Evolutionary conservation across 2,113 vertebrate genomes (phyloP), one percentile per base, ranked within the genome.

Genomic region (Mastomys coucha): DNA sequence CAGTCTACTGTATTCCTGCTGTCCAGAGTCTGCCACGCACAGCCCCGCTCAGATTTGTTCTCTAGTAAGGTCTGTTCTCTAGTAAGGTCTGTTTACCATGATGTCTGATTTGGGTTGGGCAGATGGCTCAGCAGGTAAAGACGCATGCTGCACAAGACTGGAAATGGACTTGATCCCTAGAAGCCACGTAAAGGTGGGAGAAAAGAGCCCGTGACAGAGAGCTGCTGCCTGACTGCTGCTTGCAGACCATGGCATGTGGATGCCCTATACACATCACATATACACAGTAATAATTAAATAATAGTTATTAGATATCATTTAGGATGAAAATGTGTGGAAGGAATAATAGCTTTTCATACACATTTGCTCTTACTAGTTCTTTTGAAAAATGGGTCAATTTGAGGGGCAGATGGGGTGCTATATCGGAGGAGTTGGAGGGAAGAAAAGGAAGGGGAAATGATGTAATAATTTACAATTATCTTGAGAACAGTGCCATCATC

Each of bases 321-420:
- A 72, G 60, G 53, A 70, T 92, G 45, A 69, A 93, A 78, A 75
- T 69, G 77, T 87, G 39, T 91, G 81, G 90, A 67, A 88, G 93
- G 91, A 67, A 31, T 58, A 94, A 16, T 7, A 69, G 36, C 22
- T 92, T 72, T 85, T 78, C 49, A 78, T 5, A 51, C 39, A 33
- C 1, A 31, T 20, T 56, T 67, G 36, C 33, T 86, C 56, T 76
- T 58, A 4, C 1, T 67, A 70, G n/a, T 51, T 39, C 53, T 39
- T 39, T 0, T 65, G 22, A 88, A 72, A 36, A 69, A 33, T 49
- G 45, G 20, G 58, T 69, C 42, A 56, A 14, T 49, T 77, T 76
- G 75, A 26, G 75, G 45, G 2, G 10, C n/a, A 9, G 1, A 19
- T 39, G 75, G 42, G 11, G 39, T 42, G 39, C 20, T 20, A 42